Evolutionary conservation across 2,888 invertebrate species (phyloP).

Genomic region (Miltochrista miniata): DNA sequence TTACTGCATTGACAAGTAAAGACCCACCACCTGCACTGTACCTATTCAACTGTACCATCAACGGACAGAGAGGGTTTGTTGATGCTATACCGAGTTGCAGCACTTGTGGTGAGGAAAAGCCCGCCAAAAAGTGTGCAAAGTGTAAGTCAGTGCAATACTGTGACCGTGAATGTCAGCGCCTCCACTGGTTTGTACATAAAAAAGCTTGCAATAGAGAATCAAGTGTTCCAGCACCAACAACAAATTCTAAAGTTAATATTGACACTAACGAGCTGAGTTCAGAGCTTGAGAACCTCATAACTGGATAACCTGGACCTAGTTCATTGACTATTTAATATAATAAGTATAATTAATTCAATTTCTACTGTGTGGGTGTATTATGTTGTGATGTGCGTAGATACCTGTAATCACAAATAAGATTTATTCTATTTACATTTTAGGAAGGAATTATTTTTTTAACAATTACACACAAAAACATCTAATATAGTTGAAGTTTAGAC

Average conservation of each 20-base stretch:
- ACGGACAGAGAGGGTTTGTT: slow-evolving; percentile 93
- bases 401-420: slow-evolving; percentile 18
- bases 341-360: slow-evolving; percentile 33
- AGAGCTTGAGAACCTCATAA: slow-evolving; percentile 78
- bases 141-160: slow-evolving; percentile 98
- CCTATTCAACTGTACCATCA: slow-evolving; percentile 91
- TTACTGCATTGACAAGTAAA: slow-evolving; percentile 89
- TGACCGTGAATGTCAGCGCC: slow-evolving; percentile 95
- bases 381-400: slow-evolving; percentile 34
- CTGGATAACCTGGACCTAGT: slow-evolving; percentile 50
- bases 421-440: slow-evolving; percentile 22
- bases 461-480: slow-evolving; percentile 19
- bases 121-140: slow-evolving; percentile 96
- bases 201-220: slow-evolving; percentile 89
- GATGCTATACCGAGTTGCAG: slow-evolving; percentile 88
- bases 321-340: slow-evolving; percentile 9
- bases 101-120: slow-evolving; percentile 94
- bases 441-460: slow-evolving; percentile 33
- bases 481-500: too few species aligned
- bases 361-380: slow-evolving; percentile 36
- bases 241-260: slow-evolving; percentile 55
- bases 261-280: slow-evolving; percentile 77
- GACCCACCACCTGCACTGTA: slow-evolving; percentile 88
- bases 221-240: slow-evolving; percentile 58
- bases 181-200: slow-evolving; percentile 97